These are phyloP conservation scores for Eucera pruinosa DNA, from an alignment of 2,888 invertebrate genomes.

Conservation along the genomic window DNA sequence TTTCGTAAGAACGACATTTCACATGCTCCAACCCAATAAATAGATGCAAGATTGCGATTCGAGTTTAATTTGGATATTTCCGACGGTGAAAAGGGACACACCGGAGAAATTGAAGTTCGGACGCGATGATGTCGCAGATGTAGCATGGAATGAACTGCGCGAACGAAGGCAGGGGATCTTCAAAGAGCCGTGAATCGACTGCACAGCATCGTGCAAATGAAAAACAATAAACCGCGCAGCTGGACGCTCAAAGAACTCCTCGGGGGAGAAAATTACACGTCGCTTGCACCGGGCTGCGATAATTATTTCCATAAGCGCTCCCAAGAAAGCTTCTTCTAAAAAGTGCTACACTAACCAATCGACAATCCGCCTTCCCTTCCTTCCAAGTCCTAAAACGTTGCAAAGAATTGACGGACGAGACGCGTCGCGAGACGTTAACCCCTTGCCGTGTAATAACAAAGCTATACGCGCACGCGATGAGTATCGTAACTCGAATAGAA, in stretches of 20 bases:
- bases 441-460: no score
- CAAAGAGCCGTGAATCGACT: constrained; percentile 53
- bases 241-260: constrained; percentile 37
- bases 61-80: constrained; percentile 5
- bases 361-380: no score
- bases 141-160: constrained; percentile 1
- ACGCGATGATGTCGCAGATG: constrained; percentile 18
- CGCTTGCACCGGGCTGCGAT: constrained; percentile 4
- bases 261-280: constrained; percentile 29
- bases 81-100: not conserved
- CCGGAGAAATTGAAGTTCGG: constrained; percentile 6
- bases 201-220: constrained; percentile 42
- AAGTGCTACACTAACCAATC: not conserved
- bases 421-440: no score
- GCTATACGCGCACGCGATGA: no score
- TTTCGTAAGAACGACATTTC: no score
- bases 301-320: constrained; percentile 22
- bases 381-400: no score
- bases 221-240: constrained; percentile 58
- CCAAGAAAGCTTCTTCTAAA: not conserved
- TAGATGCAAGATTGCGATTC: no score
- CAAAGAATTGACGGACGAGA: no score
- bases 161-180: constrained; percentile 28
- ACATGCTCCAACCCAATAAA: no score
- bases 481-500: no score